phyloP scores from a whole-genome alignment of 2,113 vertebrate genomes.

The Pseudopodoces humilis region DNA sequence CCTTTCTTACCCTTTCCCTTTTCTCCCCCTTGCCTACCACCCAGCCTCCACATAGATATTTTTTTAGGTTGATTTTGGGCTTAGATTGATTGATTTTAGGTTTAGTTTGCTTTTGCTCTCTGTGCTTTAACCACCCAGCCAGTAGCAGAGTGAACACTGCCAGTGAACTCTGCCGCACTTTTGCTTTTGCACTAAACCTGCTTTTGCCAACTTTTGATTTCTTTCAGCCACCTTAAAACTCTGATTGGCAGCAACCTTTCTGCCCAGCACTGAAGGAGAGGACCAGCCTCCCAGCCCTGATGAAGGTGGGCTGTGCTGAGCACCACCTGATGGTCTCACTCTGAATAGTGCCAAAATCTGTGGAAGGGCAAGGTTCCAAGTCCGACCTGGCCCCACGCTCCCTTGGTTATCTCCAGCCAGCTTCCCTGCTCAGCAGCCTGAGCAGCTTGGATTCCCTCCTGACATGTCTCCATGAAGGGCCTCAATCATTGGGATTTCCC shows the following conservation, averaged over 20 bases:
- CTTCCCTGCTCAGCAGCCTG: not conserved
- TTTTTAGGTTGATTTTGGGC: not conserved
- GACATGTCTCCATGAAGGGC: not conserved
- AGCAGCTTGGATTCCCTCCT: not conserved
- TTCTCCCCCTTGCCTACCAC: not conserved
- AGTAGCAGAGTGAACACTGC: not conserved
- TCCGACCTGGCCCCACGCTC: rapidly evolving
- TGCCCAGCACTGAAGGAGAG: not conserved
- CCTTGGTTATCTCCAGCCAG: not conserved
- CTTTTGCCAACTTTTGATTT: not conserved
- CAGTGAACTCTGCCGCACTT: rapidly evolving
- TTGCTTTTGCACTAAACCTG: not conserved
- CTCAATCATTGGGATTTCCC: not conserved
- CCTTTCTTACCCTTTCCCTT: not conserved
- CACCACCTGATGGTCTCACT: not conserved
- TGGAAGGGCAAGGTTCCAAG: not conserved
- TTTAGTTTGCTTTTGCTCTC: not conserved
- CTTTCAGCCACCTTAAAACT: not conserved
- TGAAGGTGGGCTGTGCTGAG: not conserved
- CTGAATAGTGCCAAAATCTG: not conserved
- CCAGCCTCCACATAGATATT: not conserved
- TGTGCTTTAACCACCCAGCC: not conserved
- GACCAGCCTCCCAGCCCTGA: not conserved
- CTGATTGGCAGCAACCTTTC: not conserved
- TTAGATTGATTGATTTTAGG: not conserved